A percentile compares a stretch with the other conserved stretches of the same genome.
phyloP scores from a whole-genome alignment of 2,797 vertebrate species.

The Anguilla obscura region DNA sequence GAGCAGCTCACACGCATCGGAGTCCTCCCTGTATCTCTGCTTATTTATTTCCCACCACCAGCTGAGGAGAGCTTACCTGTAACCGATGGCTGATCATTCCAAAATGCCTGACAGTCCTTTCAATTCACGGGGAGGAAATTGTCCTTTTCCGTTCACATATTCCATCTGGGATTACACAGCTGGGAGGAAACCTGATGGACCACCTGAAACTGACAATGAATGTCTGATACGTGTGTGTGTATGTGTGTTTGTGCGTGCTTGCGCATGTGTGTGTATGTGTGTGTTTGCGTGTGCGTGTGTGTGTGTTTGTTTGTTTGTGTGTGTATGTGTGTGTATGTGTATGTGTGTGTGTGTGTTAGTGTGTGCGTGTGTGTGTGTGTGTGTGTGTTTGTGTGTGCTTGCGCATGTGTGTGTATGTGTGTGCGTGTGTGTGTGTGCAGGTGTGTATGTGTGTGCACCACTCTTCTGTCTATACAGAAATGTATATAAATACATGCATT shows the following conservation, averaged over 20 bases:
- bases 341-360: constrained; percentile 54
- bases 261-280: constrained; percentile 52
- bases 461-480: background rate
- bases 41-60: constrained; percentile 66
- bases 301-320: constrained; percentile 36
- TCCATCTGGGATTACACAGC: constrained; percentile 72
- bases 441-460: constrained; percentile 52
- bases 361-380: constrained; percentile 36
- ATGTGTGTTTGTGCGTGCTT: background rate
- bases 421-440: constrained; percentile 53
- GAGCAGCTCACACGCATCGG: constrained; percentile 83
- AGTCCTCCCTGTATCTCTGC: constrained; percentile 75
- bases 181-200: constrained; percentile 53
- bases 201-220: constrained; percentile 68
- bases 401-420: background rate
- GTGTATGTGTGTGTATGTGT: background rate
- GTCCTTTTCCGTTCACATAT: constrained; percentile 82
- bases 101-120: constrained; percentile 88
- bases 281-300: too few relatives aligned
- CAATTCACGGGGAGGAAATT: constrained; percentile 88
- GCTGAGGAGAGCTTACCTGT: constrained; percentile 84
- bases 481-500: background rate
- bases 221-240: constrained; percentile 57
- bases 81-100: constrained; percentile 93
- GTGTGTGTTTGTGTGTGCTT: background rate